A percentile compares a stretch with the other conserved stretches of the same genome.
These are phyloP conservation scores for Emydocephalus ijimae DNA, from an alignment of 2,113 vertebrate genomes.

Conservation along the genomic window DNA sequence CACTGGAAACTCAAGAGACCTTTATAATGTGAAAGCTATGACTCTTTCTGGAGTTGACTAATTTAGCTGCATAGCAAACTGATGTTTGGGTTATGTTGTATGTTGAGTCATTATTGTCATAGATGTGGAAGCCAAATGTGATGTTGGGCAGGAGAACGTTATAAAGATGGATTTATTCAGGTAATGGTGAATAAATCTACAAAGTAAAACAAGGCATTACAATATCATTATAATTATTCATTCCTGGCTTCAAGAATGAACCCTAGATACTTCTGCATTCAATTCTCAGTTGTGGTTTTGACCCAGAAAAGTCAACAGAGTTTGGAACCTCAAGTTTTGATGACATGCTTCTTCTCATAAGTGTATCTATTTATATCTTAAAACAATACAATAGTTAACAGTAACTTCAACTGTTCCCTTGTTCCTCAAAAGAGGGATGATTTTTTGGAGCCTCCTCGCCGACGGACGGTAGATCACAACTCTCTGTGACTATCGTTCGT, in stretches of 20 bases:
- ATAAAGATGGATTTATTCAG: background rate
- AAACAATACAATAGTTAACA: background rate
- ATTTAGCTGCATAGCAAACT: background rate
- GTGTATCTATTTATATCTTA: background rate
- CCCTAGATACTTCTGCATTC: background rate
- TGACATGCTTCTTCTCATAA: background rate
- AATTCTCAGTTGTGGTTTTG: background rate
- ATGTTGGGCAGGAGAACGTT: background rate
- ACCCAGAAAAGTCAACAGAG: background rate
- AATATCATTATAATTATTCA: background rate
- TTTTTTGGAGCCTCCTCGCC: too few species aligned
- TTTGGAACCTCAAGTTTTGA: background rate
- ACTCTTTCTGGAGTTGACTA: background rate
- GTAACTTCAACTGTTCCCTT: background rate
- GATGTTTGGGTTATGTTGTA: background rate
- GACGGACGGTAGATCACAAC: too few species aligned
- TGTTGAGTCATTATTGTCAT: background rate
- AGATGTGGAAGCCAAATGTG: too few species aligned
- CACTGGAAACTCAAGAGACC: background rate
- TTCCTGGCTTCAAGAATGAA: background rate
- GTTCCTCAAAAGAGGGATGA: background rate
- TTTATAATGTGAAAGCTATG: background rate
- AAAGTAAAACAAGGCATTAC: background rate
- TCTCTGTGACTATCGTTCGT: too few species aligned
- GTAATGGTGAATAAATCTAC: background rate